Base-by-base conservation (phyloP, 2,113 vertebrate species). In the Progne subis region DNA sequence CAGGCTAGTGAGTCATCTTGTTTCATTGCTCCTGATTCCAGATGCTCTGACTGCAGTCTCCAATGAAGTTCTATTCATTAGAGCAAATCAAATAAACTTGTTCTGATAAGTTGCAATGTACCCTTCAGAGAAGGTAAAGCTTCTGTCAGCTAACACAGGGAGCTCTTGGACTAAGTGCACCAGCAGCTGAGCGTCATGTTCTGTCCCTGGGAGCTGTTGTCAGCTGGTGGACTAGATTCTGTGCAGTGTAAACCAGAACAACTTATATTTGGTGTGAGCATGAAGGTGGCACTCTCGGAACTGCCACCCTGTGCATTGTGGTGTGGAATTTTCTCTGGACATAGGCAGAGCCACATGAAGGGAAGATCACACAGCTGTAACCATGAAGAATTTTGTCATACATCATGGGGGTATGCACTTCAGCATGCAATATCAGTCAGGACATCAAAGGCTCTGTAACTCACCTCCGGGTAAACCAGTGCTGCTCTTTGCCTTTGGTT, bases 281-380 rank as follows among this genome's bases (percentile, higher is more conserved):
- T 14, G 18, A 31, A 80, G 75, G n/a, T 72, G 21, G 3, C 55
- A 71, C 37, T 49, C 70, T 76, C 57, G 49, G n/a, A 86, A 26
- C 19, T 52, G 43, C 41, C 20, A 6, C 18, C 10, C 6, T 49
- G 23, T 49, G 21, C 46, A 23, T 34, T 0, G 5, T 2, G 1
- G 11, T 43, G 17, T 43, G 60, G 21, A 71, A 47, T 4, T 75
- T 44, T 41, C 81, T 74, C 50, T 37, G n/a, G 60, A 77, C 25
- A 18, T 12, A 56, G 56, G 26, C 68, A 65, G 32, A 86, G 39
- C 28, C 44, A 47, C 37, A 4, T 9, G 28, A 41, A 64, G 41
- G 52, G 29, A 85, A 52, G 47, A 46, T 76, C 52, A 59, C 19
- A 39, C 18, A 47, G 23, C 13, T 59, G 2, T 55, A 52, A 63